Evolutionary conservation across 2,888 invertebrate species (phyloP), one percentile per base, ranked within the genome.

Genomic region (Pachymerium ferrugineum): DNA sequence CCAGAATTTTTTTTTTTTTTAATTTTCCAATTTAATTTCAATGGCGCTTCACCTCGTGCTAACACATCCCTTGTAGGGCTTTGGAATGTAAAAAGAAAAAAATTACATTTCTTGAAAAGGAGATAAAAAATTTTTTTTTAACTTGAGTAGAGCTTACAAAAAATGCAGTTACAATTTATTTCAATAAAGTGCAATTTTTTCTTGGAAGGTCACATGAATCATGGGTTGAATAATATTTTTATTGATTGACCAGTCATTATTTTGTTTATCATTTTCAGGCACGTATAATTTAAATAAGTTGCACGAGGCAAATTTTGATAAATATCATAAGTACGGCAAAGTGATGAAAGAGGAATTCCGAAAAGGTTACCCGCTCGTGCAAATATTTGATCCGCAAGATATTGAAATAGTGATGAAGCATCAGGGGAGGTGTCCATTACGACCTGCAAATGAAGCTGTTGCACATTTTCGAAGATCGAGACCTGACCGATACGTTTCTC

Each of bases 401-500:
- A 78, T 80, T 73, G 77, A 78, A 70, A 75, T 28, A 3, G 78
- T 80, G 2, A 76, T 79, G 68, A 47, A 76, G n/a, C 33, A 74
- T 35, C 79, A 80, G 70, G 79, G 79, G 0, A 75, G 70, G 16
- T 77, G 75, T 73, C 80, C 80, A 1, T 70, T 77, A 6, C 35
- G 80, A 38, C 79, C 78, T 0, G 75, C 77, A n/a, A 78, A 76
- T 70, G 79, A 79, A 28, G 79, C 79, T 67, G 75, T 79, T 6
- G 74, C 68, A 2, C 70, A 77, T 29, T 79, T 78, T 68, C 76
- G 80, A 1, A 69, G 31, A 10, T 74, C 74, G 12, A 70, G 76
- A 42, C 78, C 79, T 1, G 77, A 79, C 14, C 75, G 75, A 67
- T 80, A 80, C 72, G 74, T 76, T 8, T 77, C 74, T 16, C 74